Evolutionary conservation across 1,140 invertebrate genomes (phyloP).

Genomic region (Potamilus streckersoni): DNA sequence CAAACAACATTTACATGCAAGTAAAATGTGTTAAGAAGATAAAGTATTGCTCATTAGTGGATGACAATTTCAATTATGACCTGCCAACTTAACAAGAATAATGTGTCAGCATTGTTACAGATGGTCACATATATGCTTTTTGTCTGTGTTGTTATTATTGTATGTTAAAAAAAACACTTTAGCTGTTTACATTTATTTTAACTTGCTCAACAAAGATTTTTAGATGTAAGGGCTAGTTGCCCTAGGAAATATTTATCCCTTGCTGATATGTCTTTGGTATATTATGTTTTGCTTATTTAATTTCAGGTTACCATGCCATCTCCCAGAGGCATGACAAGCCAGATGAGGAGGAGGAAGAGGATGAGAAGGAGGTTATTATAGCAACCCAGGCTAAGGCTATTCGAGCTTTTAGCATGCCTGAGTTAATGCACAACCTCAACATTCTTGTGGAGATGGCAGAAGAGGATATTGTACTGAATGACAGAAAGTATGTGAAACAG

Average conservation of each 20-base stretch:
- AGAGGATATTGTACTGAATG: conserved; percentile 93
- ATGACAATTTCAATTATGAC: too few species aligned
- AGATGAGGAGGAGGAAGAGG: conserved; percentile 72
- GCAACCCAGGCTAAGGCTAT: conserved; percentile 63
- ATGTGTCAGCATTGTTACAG: too few species aligned
- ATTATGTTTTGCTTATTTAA: neutral
- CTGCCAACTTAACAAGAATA: too few species aligned
- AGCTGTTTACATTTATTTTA: too few species aligned
- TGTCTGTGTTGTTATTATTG: too few species aligned
- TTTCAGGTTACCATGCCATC: conserved; percentile 88
- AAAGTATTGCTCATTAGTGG: too few species aligned
- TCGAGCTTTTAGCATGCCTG: conserved; percentile 79
- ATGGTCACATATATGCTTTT: too few species aligned
- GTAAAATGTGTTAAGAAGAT: too few species aligned
- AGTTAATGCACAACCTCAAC: conserved; percentile 92
- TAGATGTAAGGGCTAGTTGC: neutral
- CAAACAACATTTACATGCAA: too few species aligned
- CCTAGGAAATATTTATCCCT: neutral
- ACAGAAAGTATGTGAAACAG: conserved; percentile 73
- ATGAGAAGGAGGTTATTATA: conserved; percentile 41
- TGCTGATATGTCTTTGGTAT: neutral
- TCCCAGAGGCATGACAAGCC: conserved; percentile 73
- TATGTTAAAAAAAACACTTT: too few species aligned
- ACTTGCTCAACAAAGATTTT: neutral
- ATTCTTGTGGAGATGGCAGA: conserved; percentile 92